These are phyloP conservation scores for Lepidochitona cinerea DNA, from an alignment of 2,888 invertebrate genomes.

Conservation along the genomic window DNA sequence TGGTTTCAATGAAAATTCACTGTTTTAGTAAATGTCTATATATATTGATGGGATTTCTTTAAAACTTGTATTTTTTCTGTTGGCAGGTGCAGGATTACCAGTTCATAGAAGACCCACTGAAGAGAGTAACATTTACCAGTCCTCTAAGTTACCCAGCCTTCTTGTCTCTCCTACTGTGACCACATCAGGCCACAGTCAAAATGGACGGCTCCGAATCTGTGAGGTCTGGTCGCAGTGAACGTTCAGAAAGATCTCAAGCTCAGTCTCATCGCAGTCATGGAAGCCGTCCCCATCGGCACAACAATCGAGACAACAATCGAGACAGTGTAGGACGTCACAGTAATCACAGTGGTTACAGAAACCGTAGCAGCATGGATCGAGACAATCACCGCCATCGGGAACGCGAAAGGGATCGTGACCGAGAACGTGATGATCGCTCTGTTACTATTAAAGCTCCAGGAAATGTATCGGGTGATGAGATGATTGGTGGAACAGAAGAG, in stretches of 20 bases:
- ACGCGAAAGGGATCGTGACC: slow-evolving; percentile 31
- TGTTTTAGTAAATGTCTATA: too few species aligned
- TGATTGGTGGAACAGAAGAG: slow-evolving; percentile 40
- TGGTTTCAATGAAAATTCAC: too few species aligned
- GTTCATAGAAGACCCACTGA: too few species aligned
- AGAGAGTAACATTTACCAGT: too few species aligned
- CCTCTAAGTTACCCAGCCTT: too few species aligned
- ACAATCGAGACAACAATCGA: slow-evolving; percentile 30
- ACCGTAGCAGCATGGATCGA: slow-evolving; percentile 40
- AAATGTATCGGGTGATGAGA: slow-evolving; percentile 48
- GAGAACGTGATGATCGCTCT: slow-evolving; percentile 51
- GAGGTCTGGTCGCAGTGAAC: slow-evolving; percentile 84
- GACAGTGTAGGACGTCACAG: slow-evolving; percentile 23
- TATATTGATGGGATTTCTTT: too few species aligned
- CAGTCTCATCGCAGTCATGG: slow-evolving; percentile 73
- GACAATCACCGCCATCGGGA: slow-evolving; percentile 29
- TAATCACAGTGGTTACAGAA: slow-evolving; percentile 23
- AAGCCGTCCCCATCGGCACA: slow-evolving; percentile 44
- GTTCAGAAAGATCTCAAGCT: slow-evolving; percentile 83
- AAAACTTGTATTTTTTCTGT: too few species aligned
- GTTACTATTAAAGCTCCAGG: slow-evolving; percentile 62
- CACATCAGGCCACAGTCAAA: not conserved
- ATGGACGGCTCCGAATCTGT: slow-evolving; percentile 89
- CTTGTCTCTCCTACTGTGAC: too few species aligned
- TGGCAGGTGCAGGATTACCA: too few species aligned